A percentile compares a stretch with the other conserved stretches of the same genome.
These are phyloP conservation scores for Elmis aenea DNA, from an alignment of 2,888 invertebrate genomes.

Conservation along the genomic window DNA sequence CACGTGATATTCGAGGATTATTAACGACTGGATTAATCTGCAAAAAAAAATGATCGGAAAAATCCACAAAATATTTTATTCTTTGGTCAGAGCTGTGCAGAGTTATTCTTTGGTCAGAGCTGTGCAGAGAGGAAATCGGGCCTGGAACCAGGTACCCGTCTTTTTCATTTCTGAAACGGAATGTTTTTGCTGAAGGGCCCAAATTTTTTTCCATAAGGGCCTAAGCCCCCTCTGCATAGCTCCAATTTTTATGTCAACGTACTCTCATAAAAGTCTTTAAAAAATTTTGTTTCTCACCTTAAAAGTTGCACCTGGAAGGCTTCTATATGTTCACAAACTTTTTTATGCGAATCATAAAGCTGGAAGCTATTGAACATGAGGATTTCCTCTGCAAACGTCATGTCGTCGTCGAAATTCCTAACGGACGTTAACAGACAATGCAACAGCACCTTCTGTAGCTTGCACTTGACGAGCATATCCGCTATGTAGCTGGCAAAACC, in stretches of 20 bases:
- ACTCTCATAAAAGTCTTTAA: no score
- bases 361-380: conserved; percentile 67
- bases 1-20: conserved; percentile 71
- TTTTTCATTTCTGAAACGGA: no score
- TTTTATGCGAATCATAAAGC: conserved; percentile 52
- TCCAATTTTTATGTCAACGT: no score
- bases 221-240: no score
- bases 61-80: background rate
- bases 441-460: conserved; percentile 77
- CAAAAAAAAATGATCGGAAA: conserved; percentile 19
- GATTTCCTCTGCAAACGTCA: conserved; percentile 70
- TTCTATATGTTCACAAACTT: conserved; percentile 59
- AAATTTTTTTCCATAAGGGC: no score
- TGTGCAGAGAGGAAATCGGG: no score
- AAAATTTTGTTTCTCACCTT: no score
- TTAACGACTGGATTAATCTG: conserved; percentile 63
- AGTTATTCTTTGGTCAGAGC: no score
- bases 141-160: no score
- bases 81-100: no score
- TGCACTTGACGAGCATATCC: conserved; percentile 69
- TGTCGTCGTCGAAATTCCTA: conserved; percentile 53
- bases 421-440: conserved; percentile 77
- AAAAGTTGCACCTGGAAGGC: conserved; percentile 64
- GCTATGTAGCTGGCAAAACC: conserved; percentile 72
- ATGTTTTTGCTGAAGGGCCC: no score